These are phyloP conservation scores for Syngnathus rostellatus DNA, from an alignment of 2,797 vertebrate species.

Conservation along the genomic window DNA sequence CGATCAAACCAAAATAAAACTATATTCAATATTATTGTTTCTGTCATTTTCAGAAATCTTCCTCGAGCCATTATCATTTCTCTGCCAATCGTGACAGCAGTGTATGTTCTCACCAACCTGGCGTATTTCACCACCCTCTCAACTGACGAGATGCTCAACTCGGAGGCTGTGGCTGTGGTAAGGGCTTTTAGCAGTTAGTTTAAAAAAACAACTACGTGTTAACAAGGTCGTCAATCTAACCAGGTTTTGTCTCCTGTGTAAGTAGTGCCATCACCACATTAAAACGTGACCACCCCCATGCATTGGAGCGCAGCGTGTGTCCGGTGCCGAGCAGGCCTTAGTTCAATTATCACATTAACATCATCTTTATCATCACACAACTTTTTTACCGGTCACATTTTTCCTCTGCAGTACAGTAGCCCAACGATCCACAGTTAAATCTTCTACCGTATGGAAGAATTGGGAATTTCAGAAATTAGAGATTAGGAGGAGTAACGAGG, in stretches of 20 bases:
- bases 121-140: constrained; percentile 93
- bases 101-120: constrained; percentile 95
- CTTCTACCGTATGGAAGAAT: too few relatives aligned
- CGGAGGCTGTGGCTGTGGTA: constrained; percentile 91
- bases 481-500: too few relatives aligned
- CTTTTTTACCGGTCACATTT: too few relatives aligned
- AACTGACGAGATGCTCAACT: constrained; percentile 77
- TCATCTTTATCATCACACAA: too few relatives aligned
- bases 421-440: too few relatives aligned
- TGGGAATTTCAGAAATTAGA: too few relatives aligned
- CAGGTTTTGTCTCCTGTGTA: neutral
- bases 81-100: constrained; percentile 85
- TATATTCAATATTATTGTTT: neutral
- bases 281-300: too few relatives aligned
- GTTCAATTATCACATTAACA: too few relatives aligned
- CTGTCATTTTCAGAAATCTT: constrained; percentile 75
- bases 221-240: neutral
- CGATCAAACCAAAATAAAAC: neutral
- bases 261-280: neutral
- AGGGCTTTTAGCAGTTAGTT: constrained; percentile 20
- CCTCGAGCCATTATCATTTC: constrained; percentile 97
- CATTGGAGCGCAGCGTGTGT: too few relatives aligned
- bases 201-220: neutral
- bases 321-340: too few relatives aligned
- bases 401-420: too few relatives aligned